These are phyloP conservation scores for Caenorhabditis zanzibari DNA, from an alignment of 2,888 invertebrate genomes.

Conservation along the genomic window DNA sequence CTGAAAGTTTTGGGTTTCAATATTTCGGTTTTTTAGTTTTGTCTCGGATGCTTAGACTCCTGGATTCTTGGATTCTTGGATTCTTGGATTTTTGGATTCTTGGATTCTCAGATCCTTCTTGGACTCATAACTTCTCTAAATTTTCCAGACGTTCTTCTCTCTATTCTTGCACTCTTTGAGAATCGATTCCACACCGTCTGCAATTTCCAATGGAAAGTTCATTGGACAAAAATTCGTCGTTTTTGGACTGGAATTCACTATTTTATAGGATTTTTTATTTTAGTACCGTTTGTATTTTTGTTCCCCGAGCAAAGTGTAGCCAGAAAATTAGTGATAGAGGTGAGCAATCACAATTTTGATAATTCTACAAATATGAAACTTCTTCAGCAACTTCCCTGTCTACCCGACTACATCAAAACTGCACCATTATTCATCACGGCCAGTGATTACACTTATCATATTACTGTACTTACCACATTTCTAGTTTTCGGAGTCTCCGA, in stretches of 20 bases:
- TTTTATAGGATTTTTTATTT: background rate
- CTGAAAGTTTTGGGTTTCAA: no score
- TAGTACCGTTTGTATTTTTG: background rate
- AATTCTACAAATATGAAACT: no score
- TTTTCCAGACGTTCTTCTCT: constrained; percentile 2
- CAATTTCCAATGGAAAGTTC: background rate
- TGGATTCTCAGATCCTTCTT: background rate
- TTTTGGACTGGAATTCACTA: constrained; percentile 9
- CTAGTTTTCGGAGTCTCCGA: background rate
- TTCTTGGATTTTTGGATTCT: no score
- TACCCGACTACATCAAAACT: background rate
- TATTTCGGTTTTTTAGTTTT: no score
- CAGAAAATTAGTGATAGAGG: background rate
- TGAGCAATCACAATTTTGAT: background rate
- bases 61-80: no score
- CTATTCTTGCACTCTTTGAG: constrained; percentile 15
- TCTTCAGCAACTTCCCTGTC: constrained; percentile 8
- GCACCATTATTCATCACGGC: background rate
- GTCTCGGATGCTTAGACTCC: no score
- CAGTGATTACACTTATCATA: constrained; percentile 11
- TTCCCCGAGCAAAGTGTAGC: background rate
- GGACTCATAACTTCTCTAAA: background rate
- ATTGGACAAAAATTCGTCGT: background rate
- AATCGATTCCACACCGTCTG: constrained; percentile 8
- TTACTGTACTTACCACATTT: background rate